Evolutionary conservation across 1,140 invertebrate genomes (phyloP).

Genomic region (Pogonognathellus flavescens): DNA sequence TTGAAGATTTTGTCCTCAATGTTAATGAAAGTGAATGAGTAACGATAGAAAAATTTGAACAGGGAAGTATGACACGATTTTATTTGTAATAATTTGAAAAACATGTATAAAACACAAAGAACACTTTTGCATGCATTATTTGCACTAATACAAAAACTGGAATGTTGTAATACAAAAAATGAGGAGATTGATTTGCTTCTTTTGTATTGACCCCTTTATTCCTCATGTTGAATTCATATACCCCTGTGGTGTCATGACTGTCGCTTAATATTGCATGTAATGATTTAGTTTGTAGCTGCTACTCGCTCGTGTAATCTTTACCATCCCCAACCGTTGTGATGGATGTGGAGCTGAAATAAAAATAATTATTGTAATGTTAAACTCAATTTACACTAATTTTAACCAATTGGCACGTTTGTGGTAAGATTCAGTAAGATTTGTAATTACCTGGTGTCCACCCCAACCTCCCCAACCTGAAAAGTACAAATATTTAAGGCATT

Average conservation of each 20-base stretch:
- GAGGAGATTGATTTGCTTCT: background rate
- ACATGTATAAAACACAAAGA: constrained; percentile 21
- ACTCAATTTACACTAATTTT: background rate
- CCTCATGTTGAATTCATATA: background rate
- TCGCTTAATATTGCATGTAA: no score
- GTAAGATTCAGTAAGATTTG: no score
- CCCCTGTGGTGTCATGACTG: background rate
- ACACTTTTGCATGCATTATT: constrained; percentile 16
- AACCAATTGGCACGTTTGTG: no score
- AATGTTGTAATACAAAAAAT: background rate
- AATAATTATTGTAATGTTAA: background rate
- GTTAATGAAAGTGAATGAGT: background rate
- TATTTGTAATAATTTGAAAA: constrained; percentile 26
- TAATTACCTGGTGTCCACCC: background rate
- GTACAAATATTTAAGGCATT: no score
- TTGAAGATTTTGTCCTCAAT: no score
- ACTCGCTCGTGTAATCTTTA: background rate
- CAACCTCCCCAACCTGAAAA: background rate
- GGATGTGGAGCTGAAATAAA: background rate
- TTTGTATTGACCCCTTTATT: constrained; percentile 17
- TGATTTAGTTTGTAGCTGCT: background rate
- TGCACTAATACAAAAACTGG: constrained; percentile 2
- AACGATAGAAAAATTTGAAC: background rate
- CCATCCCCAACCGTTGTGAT: background rate
- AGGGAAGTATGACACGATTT: constrained; percentile 32